Evolutionary conservation across 2,113 vertebrate genomes (phyloP).

Genomic region (Cyprinodon variegatus): DNA sequence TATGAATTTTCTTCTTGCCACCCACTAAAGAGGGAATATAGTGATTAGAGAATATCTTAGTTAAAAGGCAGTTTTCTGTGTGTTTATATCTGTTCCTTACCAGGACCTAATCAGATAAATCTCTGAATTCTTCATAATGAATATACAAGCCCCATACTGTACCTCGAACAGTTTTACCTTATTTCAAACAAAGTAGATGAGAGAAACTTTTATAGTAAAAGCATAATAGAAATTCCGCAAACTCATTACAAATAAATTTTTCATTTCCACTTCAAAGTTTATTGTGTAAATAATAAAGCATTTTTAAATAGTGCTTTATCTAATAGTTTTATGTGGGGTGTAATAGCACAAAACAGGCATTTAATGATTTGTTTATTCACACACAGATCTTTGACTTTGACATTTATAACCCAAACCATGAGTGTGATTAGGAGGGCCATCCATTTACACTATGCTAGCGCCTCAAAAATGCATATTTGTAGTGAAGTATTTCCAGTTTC

Average conservation of each 20-base stretch:
- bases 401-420: too few species aligned
- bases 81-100: background rate
- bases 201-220: background rate
- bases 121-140: background rate
- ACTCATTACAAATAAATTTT: background rate
- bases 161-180: background rate
- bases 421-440: too few species aligned
- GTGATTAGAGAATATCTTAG: background rate
- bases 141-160: background rate
- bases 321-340: too few species aligned
- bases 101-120: slow-evolving; percentile 6
- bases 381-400: background rate
- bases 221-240: too few species aligned
- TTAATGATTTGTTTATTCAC: background rate
- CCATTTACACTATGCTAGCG: too few species aligned
- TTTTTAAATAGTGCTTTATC: background rate
- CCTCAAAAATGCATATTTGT: background rate
- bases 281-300: background rate
- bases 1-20: background rate
- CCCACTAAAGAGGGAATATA: background rate
- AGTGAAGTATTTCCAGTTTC: background rate
- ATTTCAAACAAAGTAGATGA: background rate
- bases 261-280: slow-evolving; percentile 7
- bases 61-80: background rate
- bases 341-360: too few species aligned